Conservation (phyloP, 2,888 invertebrate species). For the Drosophila lacicola region DNA sequence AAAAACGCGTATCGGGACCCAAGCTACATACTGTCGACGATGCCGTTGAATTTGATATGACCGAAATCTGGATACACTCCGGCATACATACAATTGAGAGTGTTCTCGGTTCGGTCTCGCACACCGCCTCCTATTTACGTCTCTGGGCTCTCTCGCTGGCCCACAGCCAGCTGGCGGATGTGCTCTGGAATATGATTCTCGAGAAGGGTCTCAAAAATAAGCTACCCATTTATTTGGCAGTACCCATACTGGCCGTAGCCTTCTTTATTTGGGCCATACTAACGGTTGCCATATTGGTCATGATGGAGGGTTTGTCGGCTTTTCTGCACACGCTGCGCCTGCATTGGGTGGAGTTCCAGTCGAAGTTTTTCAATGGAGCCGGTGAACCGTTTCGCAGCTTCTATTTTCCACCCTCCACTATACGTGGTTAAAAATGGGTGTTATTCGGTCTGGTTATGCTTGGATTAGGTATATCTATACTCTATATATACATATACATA, state of each 20-base stretch:
- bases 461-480: too few relatives aligned
- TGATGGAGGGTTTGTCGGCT: constrained; percentile 99
- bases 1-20: constrained; percentile 17
- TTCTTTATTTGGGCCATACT: constrained; percentile 96
- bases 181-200: constrained; percentile 97
- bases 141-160: constrained; percentile 99
- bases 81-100: constrained; percentile 87
- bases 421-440: constrained; percentile 31
- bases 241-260: constrained; percentile 90
- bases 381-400: constrained; percentile 94
- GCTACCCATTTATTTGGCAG: constrained; percentile 70
- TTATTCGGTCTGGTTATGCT: too few relatives aligned
- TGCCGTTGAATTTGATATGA: constrained; percentile 52
- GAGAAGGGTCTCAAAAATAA: constrained; percentile 89
- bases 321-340: constrained; percentile 99
- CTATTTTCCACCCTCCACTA: constrained; percentile 88
- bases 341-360: constrained; percentile 99
- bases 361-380: constrained; percentile 93
- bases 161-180: constrained; percentile 95
- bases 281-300: constrained; percentile 96
- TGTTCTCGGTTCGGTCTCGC: constrained; percentile 96
- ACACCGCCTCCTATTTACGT: constrained; percentile 99
- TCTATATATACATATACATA: too few relatives aligned
- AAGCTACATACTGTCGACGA: constrained; percentile 19
- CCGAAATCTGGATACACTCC: constrained; percentile 82